Base-by-base conservation (phyloP, 2,797 vertebrate species). In the Odontamblyopus lacepedii region DNA sequence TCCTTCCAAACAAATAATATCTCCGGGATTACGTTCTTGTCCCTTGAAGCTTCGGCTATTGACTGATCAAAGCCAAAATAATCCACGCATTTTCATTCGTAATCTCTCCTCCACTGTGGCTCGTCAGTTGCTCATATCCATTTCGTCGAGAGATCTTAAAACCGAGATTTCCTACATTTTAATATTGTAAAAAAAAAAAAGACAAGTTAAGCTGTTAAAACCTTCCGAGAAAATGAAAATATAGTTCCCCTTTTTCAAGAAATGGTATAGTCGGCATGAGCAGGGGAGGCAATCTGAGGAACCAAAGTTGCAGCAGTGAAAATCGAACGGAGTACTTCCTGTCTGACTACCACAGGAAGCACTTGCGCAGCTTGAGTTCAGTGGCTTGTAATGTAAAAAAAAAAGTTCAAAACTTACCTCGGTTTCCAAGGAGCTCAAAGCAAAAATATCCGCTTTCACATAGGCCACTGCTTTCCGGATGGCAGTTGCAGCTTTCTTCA, bases 291-390 rank as follows among this genome's bases (percentile, higher is more conserved):
- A 80, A 79, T 75, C 70, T 67, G 72, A 79, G 71, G 70, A 84
- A 82, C 79, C 62, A 18, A 81, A 83, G 75, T 60, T 69, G 69
- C 56, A 90, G 66, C 87, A 71, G 78, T 70, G 86, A 93, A 92
- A 27, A 87, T 82, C 79, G 71, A 85, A 78, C 80, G 27, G 78
- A 91, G 83, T 82, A 83, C 87, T 95, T 94, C 94, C 94, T 93
- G 92, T 90, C 91, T 91, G 75, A 74, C 75, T 56, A 67, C 83
- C 81, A 92, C 93, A 93, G 93, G 92, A 94, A 94, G 90, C 88
- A 80, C 87, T 92, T 81, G 44, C 85, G 76, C 87, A 89, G 87
- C 84, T 84, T 85, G 82, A 83, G 70, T 76, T 86, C 84, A 76
- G 71, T 57, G 80, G 83, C 80, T 72, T 82, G 78, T 30, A 71